These are phyloP conservation scores for Folsomia candida DNA, from an alignment of 2,888 invertebrate species.

Conservation along the genomic window DNA sequence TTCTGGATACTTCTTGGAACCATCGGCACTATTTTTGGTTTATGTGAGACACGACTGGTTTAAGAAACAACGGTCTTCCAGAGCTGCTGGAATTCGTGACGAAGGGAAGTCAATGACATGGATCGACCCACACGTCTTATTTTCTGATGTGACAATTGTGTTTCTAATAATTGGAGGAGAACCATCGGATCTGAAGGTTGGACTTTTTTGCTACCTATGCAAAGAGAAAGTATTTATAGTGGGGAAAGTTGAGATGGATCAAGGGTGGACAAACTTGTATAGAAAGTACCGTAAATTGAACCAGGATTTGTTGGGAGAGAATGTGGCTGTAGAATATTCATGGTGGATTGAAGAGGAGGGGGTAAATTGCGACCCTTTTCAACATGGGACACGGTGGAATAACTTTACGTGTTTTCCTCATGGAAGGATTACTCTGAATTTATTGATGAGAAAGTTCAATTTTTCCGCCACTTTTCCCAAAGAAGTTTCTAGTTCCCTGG, in stretches of 20 bases:
- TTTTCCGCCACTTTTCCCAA: neutral
- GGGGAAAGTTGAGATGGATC: neutral
- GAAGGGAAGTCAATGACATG: neutral
- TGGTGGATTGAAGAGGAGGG: neutral
- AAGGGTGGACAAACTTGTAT: neutral
- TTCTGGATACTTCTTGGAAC: neutral
- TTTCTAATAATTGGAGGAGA: neutral
- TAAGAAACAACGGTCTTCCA: neutral
- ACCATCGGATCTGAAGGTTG: neutral
- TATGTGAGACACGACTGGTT: too few species aligned
- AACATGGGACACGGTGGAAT: neutral
- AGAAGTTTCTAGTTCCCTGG: neutral
- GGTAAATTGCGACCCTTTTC: neutral
- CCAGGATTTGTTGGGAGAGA: neutral
- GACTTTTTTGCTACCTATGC: slow-evolving; percentile 5
- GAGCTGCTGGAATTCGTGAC: too few species aligned
- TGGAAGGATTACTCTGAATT: neutral
- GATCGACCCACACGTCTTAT: neutral
- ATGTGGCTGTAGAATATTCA: neutral
- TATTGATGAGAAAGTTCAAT: neutral
- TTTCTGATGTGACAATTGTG: neutral
- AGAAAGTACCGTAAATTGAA: neutral
- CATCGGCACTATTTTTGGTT: neutral
- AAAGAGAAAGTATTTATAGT: neutral
- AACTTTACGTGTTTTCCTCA: neutral